These are phyloP conservation scores for Oikopleura dioica DNA, from an alignment of 23 tunicate genomes.

Conservation along the genomic window DNA sequence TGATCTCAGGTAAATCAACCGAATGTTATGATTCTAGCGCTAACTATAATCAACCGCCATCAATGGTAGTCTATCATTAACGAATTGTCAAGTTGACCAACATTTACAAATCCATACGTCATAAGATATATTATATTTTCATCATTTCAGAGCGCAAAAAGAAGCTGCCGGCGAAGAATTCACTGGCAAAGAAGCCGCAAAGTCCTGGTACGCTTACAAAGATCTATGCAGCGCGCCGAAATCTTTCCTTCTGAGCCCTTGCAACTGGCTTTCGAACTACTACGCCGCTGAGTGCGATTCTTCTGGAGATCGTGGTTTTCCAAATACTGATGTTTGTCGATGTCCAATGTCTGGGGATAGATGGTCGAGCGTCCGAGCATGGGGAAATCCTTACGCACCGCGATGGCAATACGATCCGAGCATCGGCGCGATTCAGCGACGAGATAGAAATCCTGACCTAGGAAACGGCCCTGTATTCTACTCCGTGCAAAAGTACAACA, in stretches of 20 bases:
- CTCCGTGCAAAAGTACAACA: not conserved
- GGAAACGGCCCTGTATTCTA: not conserved
- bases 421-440: not conserved
- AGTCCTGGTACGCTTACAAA: constrained; percentile 2
- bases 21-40: too few species aligned
- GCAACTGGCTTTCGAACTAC: not conserved
- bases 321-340: not conserved
- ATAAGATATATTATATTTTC: too few species aligned
- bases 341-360: constrained; percentile 5
- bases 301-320: not conserved
- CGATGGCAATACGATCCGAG: not conserved
- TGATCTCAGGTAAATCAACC: not conserved
- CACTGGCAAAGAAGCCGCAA: not conserved
- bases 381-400: not conserved
- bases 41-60: too few species aligned
- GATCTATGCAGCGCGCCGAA: constrained; percentile 9
- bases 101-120: too few species aligned
- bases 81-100: too few species aligned
- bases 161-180: not conserved
- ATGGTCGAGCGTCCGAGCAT: not conserved
- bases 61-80: too few species aligned
- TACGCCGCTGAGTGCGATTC: not conserved
- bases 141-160: too few species aligned
- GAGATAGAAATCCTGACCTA: not conserved
- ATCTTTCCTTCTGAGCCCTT: not conserved